Base-by-base conservation (phyloP, 2,888 invertebrate species). In the Campaea margaritaria region DNA sequence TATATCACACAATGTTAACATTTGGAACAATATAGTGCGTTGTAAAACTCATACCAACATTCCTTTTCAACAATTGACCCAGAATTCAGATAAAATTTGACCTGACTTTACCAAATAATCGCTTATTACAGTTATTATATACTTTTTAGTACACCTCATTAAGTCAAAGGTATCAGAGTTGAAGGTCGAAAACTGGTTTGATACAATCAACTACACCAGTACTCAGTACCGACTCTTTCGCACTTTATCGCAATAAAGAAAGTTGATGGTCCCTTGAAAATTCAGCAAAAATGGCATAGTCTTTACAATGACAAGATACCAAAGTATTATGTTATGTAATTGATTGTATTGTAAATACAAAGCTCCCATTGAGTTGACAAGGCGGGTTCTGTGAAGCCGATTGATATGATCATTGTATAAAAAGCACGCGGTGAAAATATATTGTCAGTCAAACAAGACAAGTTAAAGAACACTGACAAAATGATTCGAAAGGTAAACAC, bases 161-260 rank as follows among this genome's bases (percentile, higher is more conserved):
- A 72, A 70, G 72, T 70, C 75, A 78, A 75, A 76, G 74, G 76
- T 76, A 67, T 57, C 60, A 59, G 65, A 69, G 80, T 79, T 81
- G 81, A 83, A 87, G 85, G 87, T 78, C 75, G 56, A 46, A 36
- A 59, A 73, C 82, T 70, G 76, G 82, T 85, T 86, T 70, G 12
- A 58, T 65, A 71, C 66, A 69, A 69, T 61, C 60, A 66, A 60
- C 59, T 48, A 59, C 61, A 39, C n/a, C 4, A 15, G 36, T 3
- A 39, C 12, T 12, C 12, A 2, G 12, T 36, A 36, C 11, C 1
- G n/a, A 36, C 13, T 28, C 13, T 16, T 11, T 16, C 0, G n/a
- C 12, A 27, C 53, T 46, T 15, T 53, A 27, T 46, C 45, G 15
- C 28, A 46, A 10, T 46, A 46, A 28, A 7, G 9, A 52, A 21